Conservation (phyloP, 2,797 vertebrate genomes). For the Brachyalestes nurse region DNA sequence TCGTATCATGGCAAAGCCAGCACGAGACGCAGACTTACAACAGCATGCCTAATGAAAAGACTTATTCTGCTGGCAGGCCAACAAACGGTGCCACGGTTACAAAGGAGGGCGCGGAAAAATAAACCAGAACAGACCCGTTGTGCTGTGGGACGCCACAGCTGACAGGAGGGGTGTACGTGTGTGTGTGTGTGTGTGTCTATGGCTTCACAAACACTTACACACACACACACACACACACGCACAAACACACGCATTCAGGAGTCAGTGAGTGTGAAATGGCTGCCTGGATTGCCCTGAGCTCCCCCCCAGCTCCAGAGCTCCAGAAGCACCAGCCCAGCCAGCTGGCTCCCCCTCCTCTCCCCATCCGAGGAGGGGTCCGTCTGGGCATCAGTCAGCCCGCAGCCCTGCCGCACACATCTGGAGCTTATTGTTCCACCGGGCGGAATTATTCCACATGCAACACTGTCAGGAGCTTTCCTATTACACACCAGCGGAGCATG, state of each 20-base stretch:
- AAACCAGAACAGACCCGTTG: constrained; percentile 61
- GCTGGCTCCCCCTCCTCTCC: constrained; percentile 74
- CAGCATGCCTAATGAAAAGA: constrained; percentile 67
- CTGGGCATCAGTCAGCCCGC: constrained; percentile 70
- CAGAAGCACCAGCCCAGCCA: constrained; percentile 72
- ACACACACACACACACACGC: constrained; percentile 28
- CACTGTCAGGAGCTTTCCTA: constrained; percentile 62
- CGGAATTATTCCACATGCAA: constrained; percentile 60
- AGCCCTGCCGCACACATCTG: constrained; percentile 80
- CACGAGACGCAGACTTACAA: constrained; percentile 65
- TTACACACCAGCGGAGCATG: constrained; percentile 68
- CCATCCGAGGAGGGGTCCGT: constrained; percentile 67
- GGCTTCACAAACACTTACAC: no score
- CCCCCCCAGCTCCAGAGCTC: constrained; percentile 62
- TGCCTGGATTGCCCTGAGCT: constrained; percentile 66
- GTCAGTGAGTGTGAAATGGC: constrained; percentile 76
- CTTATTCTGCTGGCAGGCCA: constrained; percentile 60
- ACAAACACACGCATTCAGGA: constrained; percentile 58
- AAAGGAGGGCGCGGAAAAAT: constrained; percentile 59
- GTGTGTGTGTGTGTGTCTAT: constrained; percentile 11
- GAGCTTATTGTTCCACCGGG: constrained; percentile 80
- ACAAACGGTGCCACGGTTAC: constrained; percentile 57
- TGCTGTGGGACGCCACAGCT: constrained; percentile 50
- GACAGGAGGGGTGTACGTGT: constrained; percentile 41
- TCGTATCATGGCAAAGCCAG: constrained; percentile 59